Evolutionary conservation across 2,888 invertebrate species (phyloP).

Genomic region (Pristionchus maxplancki): DNA sequence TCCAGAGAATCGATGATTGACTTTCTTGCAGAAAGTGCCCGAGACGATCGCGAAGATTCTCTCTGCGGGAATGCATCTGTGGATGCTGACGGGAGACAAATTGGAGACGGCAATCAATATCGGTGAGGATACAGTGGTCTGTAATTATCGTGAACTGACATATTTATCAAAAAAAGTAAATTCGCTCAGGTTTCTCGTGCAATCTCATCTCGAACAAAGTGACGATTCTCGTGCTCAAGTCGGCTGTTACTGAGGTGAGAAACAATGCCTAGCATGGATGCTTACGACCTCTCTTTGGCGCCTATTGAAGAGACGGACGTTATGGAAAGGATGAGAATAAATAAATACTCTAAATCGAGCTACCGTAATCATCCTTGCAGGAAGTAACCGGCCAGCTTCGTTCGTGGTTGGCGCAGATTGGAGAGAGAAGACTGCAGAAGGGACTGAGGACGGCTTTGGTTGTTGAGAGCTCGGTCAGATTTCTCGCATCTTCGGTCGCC

Average conservation of each 20-base stretch:
- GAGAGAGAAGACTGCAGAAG: slow-evolving; percentile 31
- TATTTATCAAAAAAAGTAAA: neutral
- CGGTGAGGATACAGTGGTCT: slow-evolving; percentile 46
- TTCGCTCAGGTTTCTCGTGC: slow-evolving; percentile 87
- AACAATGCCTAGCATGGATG: neutral
- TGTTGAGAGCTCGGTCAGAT: slow-evolving; percentile 84
- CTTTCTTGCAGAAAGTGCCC: slow-evolving; percentile 83
- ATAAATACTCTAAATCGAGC: no score
- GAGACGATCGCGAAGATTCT: slow-evolving; percentile 93
- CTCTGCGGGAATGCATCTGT: slow-evolving; percentile 88
- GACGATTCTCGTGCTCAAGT: slow-evolving; percentile 91
- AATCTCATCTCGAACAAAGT: slow-evolving; percentile 88
- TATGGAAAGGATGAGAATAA: no score
- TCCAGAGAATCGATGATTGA: neutral
- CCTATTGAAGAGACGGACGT: neutral
- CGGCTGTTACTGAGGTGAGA: slow-evolving; percentile 87
- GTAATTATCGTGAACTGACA: neutral
- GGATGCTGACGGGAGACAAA: slow-evolving; percentile 98
- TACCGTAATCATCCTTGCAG: neutral
- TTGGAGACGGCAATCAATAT: slow-evolving; percentile 98
- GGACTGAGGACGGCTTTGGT: slow-evolving; percentile 81
- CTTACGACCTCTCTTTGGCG: no score
- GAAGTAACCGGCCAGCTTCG: slow-evolving; percentile 82
- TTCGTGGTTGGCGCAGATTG: slow-evolving; percentile 17
- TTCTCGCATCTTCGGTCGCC: no score